Conservation (phyloP, 2,113 vertebrate species). For the Cinclus mexicanus region DNA sequence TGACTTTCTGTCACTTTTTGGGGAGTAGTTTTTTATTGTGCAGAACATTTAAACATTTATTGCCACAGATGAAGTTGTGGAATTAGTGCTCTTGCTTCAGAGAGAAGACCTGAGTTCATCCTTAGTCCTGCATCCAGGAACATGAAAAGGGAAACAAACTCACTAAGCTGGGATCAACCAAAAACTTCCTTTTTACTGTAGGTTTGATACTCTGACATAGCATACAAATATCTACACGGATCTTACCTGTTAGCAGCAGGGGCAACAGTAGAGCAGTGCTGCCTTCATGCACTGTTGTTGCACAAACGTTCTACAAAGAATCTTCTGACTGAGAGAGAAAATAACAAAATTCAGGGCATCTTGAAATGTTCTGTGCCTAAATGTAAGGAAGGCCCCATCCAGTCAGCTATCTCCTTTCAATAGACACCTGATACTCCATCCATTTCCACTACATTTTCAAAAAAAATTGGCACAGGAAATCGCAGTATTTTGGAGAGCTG, state of each 20-base stretch:
- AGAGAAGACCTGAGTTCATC: neutral
- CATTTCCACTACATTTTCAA: neutral
- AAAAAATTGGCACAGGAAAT: neutral
- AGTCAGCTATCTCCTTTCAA: neutral
- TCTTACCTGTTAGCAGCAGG: neutral
- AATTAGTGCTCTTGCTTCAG: neutral
- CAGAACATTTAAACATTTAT: neutral
- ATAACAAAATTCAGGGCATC: neutral
- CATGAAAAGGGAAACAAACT: neutral
- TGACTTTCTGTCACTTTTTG: neutral
- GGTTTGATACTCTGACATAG: neutral
- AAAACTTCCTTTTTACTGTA: neutral
- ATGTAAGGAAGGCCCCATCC: neutral
- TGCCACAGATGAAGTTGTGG: neutral
- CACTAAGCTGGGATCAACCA: neutral
- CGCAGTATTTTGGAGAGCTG: neutral
- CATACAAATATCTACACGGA: neutral
- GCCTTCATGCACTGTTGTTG: neutral
- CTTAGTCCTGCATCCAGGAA: neutral
- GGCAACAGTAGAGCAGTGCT: neutral
- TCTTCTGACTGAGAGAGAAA: neutral
- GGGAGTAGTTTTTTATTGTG: neutral
- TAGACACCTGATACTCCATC: neutral
- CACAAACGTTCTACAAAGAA: neutral
- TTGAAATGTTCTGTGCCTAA: neutral